phyloP scores from a whole-genome alignment of 2,113 vertebrate genomes.

The Mormyrus lacerda region DNA sequence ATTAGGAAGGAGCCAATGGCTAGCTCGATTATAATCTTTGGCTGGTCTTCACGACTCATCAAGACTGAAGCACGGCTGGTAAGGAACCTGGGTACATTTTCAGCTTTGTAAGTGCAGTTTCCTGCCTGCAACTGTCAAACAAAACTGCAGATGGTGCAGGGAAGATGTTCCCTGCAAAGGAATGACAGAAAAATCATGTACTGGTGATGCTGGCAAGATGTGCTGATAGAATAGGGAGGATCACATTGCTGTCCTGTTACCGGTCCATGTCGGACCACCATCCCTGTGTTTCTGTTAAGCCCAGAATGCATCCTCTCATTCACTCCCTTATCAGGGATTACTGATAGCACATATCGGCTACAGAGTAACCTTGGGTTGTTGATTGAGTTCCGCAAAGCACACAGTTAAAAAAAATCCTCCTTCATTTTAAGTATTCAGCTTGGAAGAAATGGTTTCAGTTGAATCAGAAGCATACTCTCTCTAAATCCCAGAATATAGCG shows the following conservation, averaged over 20 bases:
- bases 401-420: neutral
- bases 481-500: neutral
- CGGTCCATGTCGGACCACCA: neutral
- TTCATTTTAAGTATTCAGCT: neutral
- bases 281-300: neutral
- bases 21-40: neutral
- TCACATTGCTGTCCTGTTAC: neutral
- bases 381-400: neutral
- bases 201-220: neutral
- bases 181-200: neutral
- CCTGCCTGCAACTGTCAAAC: neutral
- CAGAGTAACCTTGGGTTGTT: neutral
- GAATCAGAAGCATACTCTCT: neutral
- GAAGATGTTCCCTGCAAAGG: neutral
- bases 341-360: neutral
- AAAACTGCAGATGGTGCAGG: neutral
- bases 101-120: neutral
- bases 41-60: neutral
- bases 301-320: neutral
- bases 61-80: neutral
- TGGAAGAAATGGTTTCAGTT: neutral
- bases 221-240: neutral
- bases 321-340: neutral
- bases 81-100: neutral
- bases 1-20: conserved; percentile 13